Conservation (phyloP, 1,140 invertebrate species). For the Diploscapter pachys region DNA sequence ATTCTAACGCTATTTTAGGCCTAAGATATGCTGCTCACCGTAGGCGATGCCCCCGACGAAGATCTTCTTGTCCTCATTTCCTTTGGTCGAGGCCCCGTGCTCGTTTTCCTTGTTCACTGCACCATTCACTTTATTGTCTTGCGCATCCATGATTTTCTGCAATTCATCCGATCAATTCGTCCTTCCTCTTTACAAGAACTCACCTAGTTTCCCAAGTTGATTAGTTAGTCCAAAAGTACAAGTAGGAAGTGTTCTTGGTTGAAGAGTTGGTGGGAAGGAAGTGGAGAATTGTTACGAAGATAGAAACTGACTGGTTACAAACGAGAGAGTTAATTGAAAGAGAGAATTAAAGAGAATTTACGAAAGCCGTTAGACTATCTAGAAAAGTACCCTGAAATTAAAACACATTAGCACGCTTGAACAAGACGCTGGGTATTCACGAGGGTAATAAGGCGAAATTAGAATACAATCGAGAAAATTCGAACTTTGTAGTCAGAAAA, state of each 20-base stretch:
- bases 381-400: slow-evolving; percentile 42
- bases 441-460: too few relatives aligned
- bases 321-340: slow-evolving; percentile 12
- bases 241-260: too few relatives aligned
- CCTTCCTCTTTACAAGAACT: slow-evolving; percentile 23
- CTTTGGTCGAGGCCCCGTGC: slow-evolving; percentile 30
- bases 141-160: slow-evolving; percentile 28
- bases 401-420: too few relatives aligned
- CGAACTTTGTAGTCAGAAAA: too few relatives aligned
- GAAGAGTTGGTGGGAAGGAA: slow-evolving; percentile 17
- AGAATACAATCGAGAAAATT: too few relatives aligned
- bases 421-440: too few relatives aligned
- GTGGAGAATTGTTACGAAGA: slow-evolving; percentile 14
- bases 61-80: slow-evolving; percentile 50
- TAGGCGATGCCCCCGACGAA: slow-evolving; percentile 57
- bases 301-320: slow-evolving; percentile 27
- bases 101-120: slow-evolving; percentile 33
- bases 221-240: slow-evolving; percentile 3
- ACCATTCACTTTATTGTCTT: slow-evolving; percentile 39
- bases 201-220: background rate
- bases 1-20: too few relatives aligned
- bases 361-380: slow-evolving; percentile 41
- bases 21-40: background rate
- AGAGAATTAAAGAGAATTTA: slow-evolving; percentile 28
- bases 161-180: slow-evolving; percentile 9